These are phyloP conservation scores for Hipposideros armiger DNA, from an alignment of 2,113 vertebrate species.

Conservation along the genomic window DNA sequence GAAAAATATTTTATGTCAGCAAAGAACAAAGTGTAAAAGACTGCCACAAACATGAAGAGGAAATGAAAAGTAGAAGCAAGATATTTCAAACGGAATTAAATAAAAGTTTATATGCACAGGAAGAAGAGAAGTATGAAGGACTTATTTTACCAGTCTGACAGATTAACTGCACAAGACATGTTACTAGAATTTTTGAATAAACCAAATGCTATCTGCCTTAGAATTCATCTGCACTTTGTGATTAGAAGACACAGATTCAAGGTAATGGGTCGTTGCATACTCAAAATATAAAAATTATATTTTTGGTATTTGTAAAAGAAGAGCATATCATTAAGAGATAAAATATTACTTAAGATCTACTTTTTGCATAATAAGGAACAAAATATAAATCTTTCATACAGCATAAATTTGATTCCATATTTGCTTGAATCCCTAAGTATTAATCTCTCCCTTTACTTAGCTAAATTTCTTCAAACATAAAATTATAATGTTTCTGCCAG, in stretches of 20 bases:
- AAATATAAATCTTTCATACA: conserved; percentile 56
- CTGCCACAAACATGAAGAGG: conserved; percentile 43
- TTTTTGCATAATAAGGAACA: conserved; percentile 45
- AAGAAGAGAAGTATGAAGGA: conserved; percentile 35
- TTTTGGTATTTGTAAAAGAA: conserved; percentile 56
- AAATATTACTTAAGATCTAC: conserved; percentile 29
- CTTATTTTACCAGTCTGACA: conserved; percentile 67
- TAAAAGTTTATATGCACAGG: conserved; percentile 63
- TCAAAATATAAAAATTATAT: conserved; percentile 69
- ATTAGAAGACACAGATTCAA: conserved; percentile 61
- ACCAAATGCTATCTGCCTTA: conserved; percentile 58
- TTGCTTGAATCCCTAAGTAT: background rate
- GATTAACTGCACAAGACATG: conserved; percentile 69
- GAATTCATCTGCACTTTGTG: conserved; percentile 62
- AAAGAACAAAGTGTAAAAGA: conserved; percentile 67
- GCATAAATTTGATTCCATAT: conserved; percentile 41
- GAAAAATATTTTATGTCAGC: conserved; percentile 66
- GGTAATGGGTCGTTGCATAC: conserved; percentile 55
- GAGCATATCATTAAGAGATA: conserved; percentile 10
- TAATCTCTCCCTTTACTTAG: conserved; percentile 2
- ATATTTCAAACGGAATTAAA: conserved; percentile 64
- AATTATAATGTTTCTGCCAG: background rate
- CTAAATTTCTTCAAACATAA: background rate
- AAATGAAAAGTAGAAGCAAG: conserved; percentile 63
- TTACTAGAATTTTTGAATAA: conserved; percentile 71